Evolutionary conservation across 2,113 vertebrate species (phyloP), one percentile per base, ranked within the genome.

Genomic region (Pseudopodoces humilis): DNA sequence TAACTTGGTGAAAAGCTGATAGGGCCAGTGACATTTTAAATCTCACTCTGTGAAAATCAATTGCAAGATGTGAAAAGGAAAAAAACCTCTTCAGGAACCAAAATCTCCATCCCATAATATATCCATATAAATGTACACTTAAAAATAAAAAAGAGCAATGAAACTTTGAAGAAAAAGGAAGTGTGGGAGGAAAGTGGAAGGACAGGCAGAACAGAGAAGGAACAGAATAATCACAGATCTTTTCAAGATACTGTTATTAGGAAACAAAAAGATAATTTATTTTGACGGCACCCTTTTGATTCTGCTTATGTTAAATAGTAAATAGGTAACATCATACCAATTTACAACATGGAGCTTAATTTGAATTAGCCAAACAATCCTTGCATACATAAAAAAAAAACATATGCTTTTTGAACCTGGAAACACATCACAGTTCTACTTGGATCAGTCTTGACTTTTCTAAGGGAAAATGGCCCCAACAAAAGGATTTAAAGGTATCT

Each of bases 71-170:
- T 79, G 89, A 65, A 92, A 84, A 71, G 7, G 8, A 87, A 44
- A 82, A 53, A 35, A 43, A 15, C 2, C 25, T 65, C 33, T 41
- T 64, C 56, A 75, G 74, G 70, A 87, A 91, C 10, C 19, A 89
- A 92, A 86, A 83, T 62, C 39, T 88, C 37, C 33, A 86, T 88
- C 83, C 79, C 50, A 77, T 94, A 83, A 91, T 83, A 89, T 10
- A 68, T 18, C 35, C 0, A 1, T 33, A 21, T 47, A 50, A 31
- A 52, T 18, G 49, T 71, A 46, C 30, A 77, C 50, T 90, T 93
- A 58, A 33, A 83, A 92, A 53, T 58, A 71, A 71, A 65, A 89
- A 69, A 25, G 46, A 93, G 76, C 35, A 62, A 83, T 62, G 76
- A 70, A 90, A 58, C 21, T 77, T 88, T 74, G 55, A 69, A 83